phyloP scores from a whole-genome alignment of 2,888 invertebrate genomes.

The Drosophila infuscata region DNA sequence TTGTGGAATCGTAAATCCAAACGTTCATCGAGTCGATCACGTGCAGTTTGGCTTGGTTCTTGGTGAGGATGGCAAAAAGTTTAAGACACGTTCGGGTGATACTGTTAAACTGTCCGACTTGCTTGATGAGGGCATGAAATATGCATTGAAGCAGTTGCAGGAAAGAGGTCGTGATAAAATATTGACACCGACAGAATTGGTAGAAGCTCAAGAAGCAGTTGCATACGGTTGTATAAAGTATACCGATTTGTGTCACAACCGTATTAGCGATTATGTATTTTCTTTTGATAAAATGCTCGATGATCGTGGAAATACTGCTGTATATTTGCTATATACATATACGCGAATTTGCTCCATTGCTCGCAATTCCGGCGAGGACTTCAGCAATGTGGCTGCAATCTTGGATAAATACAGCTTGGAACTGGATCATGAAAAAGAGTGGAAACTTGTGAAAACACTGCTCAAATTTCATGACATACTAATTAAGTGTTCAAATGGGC shows the following conservation, averaged over 20 bases:
- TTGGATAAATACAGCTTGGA: slow-evolving; percentile 87
- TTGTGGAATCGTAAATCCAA: slow-evolving; percentile 90
- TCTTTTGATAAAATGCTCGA: slow-evolving; percentile 99
- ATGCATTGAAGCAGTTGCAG: slow-evolving; percentile 92
- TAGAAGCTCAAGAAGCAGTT: slow-evolving; percentile 93
- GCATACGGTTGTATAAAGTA: slow-evolving; percentile 99
- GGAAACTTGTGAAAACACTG: slow-evolving; percentile 95
- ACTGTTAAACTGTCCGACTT: slow-evolving; percentile 95
- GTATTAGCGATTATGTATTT: slow-evolving; percentile 97
- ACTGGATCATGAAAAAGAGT: slow-evolving; percentile 95
- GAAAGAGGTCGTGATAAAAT: slow-evolving; percentile 95
- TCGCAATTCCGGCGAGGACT: slow-evolving; percentile 86
- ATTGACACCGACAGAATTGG: slow-evolving; percentile 92
- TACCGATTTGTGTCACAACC: slow-evolving; percentile 97
- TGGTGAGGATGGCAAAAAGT: slow-evolving; percentile 99
- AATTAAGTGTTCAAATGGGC: slow-evolving; percentile 91
- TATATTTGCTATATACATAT: slow-evolving; percentile 97
- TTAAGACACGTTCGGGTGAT: slow-evolving; percentile 99
- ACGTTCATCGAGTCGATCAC: slow-evolving; percentile 91
- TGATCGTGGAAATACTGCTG: slow-evolving; percentile 99
- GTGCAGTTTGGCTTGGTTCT: slow-evolving; percentile 98
- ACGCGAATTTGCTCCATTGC: slow-evolving; percentile 97
- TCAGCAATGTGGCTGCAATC: slow-evolving; percentile 88
- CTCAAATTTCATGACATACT: slow-evolving; percentile 95
- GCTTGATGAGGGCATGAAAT: slow-evolving; percentile 95